Conservation (phyloP, 2,113 vertebrate genomes). For the Albula goreensis region DNA sequence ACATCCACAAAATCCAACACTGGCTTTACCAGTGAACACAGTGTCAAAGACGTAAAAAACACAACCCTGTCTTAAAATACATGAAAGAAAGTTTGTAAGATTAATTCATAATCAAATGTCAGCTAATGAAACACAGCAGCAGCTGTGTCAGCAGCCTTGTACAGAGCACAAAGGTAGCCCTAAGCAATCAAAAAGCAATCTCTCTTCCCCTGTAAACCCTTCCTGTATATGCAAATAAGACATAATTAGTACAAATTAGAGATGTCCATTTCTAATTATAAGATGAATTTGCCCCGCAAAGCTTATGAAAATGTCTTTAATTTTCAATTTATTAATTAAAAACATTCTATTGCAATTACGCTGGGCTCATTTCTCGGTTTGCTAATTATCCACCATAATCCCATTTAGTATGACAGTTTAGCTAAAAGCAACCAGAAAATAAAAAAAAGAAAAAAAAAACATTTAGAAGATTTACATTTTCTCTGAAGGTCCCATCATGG, state of each 20-base stretch:
- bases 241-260: slow-evolving; percentile 56
- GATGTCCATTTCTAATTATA: slow-evolving; percentile 52
- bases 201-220: slow-evolving; percentile 25
- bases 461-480: neutral
- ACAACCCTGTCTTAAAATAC: neutral
- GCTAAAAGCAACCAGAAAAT: slow-evolving; percentile 26
- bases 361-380: slow-evolving; percentile 31
- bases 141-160: neutral
- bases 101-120: slow-evolving; percentile 1
- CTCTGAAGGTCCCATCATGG: neutral
- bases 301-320: slow-evolving; percentile 41
- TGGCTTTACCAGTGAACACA: neutral
- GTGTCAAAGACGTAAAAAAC: neutral
- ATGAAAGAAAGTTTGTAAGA: neutral
- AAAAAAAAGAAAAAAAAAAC: neutral
- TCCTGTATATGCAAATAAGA: slow-evolving; percentile 42
- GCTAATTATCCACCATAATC: slow-evolving; percentile 33
- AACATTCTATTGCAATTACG: slow-evolving; percentile 47
- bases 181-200: slow-evolving; percentile 28
- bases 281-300: slow-evolving; percentile 45
- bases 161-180: slow-evolving; percentile 29
- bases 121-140: neutral
- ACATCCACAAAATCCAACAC: neutral
- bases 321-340: slow-evolving; percentile 57
- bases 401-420: slow-evolving; percentile 40